Conservation (phyloP, 1,140 invertebrate genomes). For the Tribolium madens region DNA sequence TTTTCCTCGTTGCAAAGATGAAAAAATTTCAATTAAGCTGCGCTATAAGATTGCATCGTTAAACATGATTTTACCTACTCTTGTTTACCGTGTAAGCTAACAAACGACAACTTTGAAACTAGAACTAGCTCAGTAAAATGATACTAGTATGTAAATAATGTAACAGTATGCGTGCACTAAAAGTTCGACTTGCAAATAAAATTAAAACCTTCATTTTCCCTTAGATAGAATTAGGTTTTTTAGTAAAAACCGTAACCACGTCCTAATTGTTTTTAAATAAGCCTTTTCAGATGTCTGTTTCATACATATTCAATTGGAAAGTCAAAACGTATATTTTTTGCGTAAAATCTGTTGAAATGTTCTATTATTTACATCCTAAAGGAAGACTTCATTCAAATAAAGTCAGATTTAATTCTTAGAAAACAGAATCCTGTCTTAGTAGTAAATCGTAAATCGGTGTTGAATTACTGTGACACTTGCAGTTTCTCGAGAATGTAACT, state of each 20-base stretch:
- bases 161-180: not conserved
- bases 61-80: not conserved
- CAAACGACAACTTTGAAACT: not conserved
- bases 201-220: not conserved
- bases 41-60: constrained; percentile 9
- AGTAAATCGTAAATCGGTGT: constrained; percentile 12
- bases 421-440: not conserved
- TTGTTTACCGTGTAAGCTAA: constrained; percentile 2
- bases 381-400: not conserved
- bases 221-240: not conserved
- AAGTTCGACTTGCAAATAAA: not conserved
- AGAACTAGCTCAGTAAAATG: not conserved
- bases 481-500: constrained; percentile 24
- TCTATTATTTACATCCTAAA: too few relatives aligned
- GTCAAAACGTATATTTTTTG: not conserved
- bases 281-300: not conserved
- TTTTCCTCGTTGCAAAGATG: not conserved
- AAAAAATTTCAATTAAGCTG: constrained; percentile 22
- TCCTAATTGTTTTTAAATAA: not conserved
- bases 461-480: constrained; percentile 18
- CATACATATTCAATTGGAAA: not conserved
- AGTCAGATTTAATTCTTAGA: not conserved
- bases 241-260: not conserved
- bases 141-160: constrained; percentile 8
- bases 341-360: too few relatives aligned